These are phyloP conservation scores for Nomada ruficornis DNA, from an alignment of 2,888 invertebrate genomes.

Conservation along the genomic window DNA sequence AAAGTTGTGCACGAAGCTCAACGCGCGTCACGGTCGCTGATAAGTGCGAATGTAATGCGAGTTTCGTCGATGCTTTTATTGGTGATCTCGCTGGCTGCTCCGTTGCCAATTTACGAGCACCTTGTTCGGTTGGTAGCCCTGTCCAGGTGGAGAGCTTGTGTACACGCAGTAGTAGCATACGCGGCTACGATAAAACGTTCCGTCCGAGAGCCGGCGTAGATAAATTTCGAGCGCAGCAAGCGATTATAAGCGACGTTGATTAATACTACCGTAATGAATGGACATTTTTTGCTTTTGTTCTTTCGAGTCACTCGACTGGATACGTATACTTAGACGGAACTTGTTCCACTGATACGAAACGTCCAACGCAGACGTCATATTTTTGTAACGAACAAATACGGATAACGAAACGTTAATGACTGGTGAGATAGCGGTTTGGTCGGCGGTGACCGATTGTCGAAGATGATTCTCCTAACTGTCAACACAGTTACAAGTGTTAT, in stretches of 20 bases:
- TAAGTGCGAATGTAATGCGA: slow-evolving; percentile 29
- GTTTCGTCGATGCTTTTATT: slow-evolving; percentile 43
- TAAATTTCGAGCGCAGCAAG: slow-evolving; percentile 15
- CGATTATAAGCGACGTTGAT: slow-evolving; percentile 40
- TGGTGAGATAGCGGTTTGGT: neutral
- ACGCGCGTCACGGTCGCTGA: slow-evolving; percentile 9
- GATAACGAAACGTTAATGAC: slow-evolving; percentile 1
- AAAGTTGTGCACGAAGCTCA: slow-evolving; percentile 28
- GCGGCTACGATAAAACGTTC: slow-evolving; percentile 9
- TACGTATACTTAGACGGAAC: neutral
- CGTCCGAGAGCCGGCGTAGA: neutral
- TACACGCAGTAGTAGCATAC: slow-evolving; percentile 10
- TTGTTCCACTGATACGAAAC: neutral
- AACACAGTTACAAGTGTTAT: slow-evolving; percentile 1
- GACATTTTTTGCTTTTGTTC: neutral
- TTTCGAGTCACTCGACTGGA: neutral
- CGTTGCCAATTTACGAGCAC: slow-evolving; percentile 36
- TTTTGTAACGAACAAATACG: neutral
- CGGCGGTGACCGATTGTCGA: neutral
- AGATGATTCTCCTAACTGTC: slow-evolving; percentile 9
- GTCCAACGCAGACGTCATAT: too few species aligned
- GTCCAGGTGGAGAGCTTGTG: slow-evolving; percentile 3
- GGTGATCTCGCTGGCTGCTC: slow-evolving; percentile 4
- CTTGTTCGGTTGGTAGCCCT: slow-evolving; percentile 25
- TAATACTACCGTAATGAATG: slow-evolving; percentile 28